These are phyloP conservation scores for Rhinoraja longicauda DNA, from an alignment of 2,797 vertebrate species.

Conservation along the genomic window DNA sequence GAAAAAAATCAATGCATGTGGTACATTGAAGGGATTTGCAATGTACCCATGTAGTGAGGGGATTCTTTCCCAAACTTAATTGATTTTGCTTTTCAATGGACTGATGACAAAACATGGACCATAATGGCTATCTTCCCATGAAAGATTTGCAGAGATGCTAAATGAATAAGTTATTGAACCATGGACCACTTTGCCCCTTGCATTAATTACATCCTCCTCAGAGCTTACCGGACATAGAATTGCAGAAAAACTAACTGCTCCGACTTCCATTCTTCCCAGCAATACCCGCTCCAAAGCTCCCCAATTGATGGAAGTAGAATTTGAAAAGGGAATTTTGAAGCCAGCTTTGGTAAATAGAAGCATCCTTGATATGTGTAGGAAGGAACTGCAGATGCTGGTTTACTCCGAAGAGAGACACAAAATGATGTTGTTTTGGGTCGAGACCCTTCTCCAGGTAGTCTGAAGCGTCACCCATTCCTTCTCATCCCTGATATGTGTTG, in stretches of 20 bases:
- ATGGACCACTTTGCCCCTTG: background rate
- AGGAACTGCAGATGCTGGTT: too few species aligned
- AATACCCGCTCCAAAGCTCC: background rate
- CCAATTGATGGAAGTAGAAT: background rate
- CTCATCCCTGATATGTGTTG: background rate
- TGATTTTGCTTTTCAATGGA: background rate
- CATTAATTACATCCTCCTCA: too few species aligned
- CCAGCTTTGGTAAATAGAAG: background rate
- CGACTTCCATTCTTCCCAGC: background rate
- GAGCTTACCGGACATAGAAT: background rate
- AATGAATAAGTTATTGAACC: background rate
- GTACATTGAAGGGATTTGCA: background rate
- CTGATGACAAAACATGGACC: background rate
- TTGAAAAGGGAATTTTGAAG: background rate
- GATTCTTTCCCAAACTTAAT: too few species aligned
- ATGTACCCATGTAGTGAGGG: background rate
- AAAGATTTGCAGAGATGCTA: background rate
- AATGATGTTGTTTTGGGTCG: too few species aligned
- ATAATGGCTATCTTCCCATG: background rate
- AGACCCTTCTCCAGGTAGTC: too few species aligned
- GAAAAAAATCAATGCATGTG: too few species aligned
- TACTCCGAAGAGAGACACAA: too few species aligned
- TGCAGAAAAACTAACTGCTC: background rate
- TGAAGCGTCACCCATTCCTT: too few species aligned
- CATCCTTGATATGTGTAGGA: background rate